Base-by-base conservation (phyloP, 2,797 vertebrate genomes). In the Scyliorhinus canicula region DNA sequence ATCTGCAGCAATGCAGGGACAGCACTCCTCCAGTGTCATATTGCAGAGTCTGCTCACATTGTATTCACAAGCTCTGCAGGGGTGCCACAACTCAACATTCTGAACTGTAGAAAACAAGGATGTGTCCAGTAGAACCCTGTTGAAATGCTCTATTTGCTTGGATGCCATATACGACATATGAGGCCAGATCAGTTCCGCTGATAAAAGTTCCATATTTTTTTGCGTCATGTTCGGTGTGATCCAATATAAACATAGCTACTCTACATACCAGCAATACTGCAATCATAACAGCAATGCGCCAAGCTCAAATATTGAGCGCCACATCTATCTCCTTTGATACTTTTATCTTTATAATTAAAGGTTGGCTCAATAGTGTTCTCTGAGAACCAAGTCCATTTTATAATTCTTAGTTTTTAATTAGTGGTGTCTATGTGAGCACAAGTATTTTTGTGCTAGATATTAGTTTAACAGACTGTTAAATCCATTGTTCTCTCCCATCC, bases 381-480 rank as follows among this genome's bases (percentile, higher is more conserved):
- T n/a, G n/a, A 63, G 57, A 91, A 63, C 55, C 57, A 60, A 8
- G 21, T 63, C 14, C 67, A 91, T 63, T 91, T 44, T 93, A 31
- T 93, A 67, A 93, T 69, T 28, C 69, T n/a, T 50, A 44, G 57
- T 2, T 40, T 69, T 93, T 67, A 67, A 65, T 40, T 93, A 24
- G 28, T 1, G 11, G 31, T 88, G 28, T 52, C 60, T 57, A 55
- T 60, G 12, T 88, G 85, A 93, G 26, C 21, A 93, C 35, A 47
- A 47, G 40, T 50, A 69, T 47, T 93, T 88, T 93, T 93, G 63
- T 69, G 3, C n/a, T 47, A 26, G 44, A 67, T 8, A 47, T 93
- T 69, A 65, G 65, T 50, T 93, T 69, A 67, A 19, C n/a, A 67
- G 91, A 93, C 91, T 65, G 40, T 21, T 93, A 44, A 93, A 93